Conservation (phyloP, 2,888 invertebrate genomes). For the Eupeodes luniger region DNA sequence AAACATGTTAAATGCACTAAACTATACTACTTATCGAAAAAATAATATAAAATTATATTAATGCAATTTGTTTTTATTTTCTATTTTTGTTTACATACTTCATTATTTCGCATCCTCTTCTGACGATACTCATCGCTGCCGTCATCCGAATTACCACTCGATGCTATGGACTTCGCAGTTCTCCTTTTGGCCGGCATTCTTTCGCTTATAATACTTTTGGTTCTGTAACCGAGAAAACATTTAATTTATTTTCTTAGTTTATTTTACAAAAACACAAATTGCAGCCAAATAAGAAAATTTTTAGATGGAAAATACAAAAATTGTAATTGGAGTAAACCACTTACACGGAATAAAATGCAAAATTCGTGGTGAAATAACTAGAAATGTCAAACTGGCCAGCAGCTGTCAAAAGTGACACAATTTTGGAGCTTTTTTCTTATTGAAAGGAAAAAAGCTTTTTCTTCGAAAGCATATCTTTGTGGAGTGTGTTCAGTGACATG, state of each 20-base stretch:
- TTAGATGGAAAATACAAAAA: constrained; percentile 4
- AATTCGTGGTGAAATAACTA: constrained; percentile 56
- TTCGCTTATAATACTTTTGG: constrained; percentile 81
- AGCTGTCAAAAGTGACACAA: constrained; percentile 53
- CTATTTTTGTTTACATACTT: constrained; percentile 78
- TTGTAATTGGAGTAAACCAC: background rate
- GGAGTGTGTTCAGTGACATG: constrained; percentile 39
- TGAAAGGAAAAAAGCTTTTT: constrained; percentile 53
- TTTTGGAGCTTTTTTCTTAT: constrained; percentile 36
- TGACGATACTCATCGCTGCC: constrained; percentile 80
- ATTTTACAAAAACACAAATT: constrained; percentile 7
- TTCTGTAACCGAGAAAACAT: constrained; percentile 78
- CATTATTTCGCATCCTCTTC: constrained; percentile 83
- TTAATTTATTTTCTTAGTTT: constrained; percentile 7
- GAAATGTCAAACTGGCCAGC: constrained; percentile 31
- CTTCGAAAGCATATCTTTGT: constrained; percentile 57
- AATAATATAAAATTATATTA: constrained; percentile 10
- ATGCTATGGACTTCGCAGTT: constrained; percentile 77
- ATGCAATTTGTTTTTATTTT: constrained; percentile 55
- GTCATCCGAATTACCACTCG: constrained; percentile 79
- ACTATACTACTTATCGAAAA: background rate
- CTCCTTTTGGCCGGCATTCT: constrained; percentile 83
- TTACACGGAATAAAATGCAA: constrained; percentile 14
- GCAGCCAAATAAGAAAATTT: constrained; percentile 16
- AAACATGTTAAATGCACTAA: too few relatives aligned